A percentile compares a stretch with the other conserved stretches of the same genome.
Evolutionary conservation across 2,113 vertebrate species (phyloP).

Genomic region (Bos indicus): DNA sequence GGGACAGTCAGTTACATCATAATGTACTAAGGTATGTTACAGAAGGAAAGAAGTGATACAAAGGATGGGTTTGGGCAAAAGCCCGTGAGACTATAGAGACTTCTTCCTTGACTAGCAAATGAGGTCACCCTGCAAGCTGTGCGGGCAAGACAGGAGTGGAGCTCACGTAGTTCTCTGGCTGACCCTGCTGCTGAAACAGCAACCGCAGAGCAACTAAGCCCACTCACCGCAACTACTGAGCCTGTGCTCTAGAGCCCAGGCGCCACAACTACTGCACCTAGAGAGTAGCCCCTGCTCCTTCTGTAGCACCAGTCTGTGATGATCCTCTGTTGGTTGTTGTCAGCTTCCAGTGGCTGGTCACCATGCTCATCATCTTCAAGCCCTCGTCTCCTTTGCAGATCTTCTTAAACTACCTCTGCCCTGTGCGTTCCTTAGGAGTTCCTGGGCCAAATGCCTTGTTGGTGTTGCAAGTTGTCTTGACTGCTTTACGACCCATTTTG

Average conservation of each 20-base stretch:
- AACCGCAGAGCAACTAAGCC: neutral
- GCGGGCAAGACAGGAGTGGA: neutral
- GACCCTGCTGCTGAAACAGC: neutral
- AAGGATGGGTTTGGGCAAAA: neutral
- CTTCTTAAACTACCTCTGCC: neutral
- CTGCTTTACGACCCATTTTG: neutral
- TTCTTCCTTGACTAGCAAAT: neutral
- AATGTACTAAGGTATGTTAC: neutral
- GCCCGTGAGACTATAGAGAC: neutral
- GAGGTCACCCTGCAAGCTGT: neutral
- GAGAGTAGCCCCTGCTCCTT: neutral
- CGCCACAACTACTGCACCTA: neutral
- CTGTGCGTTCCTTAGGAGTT: neutral
- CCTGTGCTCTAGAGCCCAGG: neutral
- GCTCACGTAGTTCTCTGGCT: neutral
- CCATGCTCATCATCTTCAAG: neutral
- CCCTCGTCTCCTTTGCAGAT: neutral
- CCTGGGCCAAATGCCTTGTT: neutral
- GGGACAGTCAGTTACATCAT: neutral
- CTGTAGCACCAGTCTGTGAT: neutral
- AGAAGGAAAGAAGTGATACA: neutral
- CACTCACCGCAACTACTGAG: neutral
- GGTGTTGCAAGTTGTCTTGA: neutral
- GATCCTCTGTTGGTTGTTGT: neutral
- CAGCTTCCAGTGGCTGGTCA: neutral